These are phyloP conservation scores for Cheilosia soror DNA, from an alignment of 2,888 invertebrate genomes.

Conservation along the genomic window DNA sequence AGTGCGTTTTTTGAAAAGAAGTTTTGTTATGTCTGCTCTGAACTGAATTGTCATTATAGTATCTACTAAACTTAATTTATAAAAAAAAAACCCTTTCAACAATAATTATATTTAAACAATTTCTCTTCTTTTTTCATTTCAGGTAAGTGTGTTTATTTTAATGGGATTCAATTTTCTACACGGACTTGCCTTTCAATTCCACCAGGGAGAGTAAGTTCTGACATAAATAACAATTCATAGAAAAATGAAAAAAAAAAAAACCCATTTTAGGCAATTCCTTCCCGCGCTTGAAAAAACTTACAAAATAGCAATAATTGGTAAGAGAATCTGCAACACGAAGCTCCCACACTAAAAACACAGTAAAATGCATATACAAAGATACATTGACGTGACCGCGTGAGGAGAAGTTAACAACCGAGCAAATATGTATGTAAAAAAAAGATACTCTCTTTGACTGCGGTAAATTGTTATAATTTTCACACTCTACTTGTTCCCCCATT, in stretches of 20 bases:
- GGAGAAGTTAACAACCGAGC: conserved; percentile 60
- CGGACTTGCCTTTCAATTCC: conserved; percentile 45
- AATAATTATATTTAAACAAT: not conserved
- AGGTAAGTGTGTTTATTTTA: conserved; percentile 63
- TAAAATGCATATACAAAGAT: conserved; percentile 8
- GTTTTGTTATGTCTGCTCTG: too few relatives aligned
- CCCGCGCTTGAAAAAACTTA: conserved; percentile 37
- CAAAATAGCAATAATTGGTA: conserved; percentile 42
- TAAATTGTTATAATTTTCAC: conserved; percentile 75
- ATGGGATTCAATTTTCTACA: conserved; percentile 42
- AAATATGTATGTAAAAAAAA: conserved; percentile 31
- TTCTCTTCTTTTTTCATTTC: conserved; percentile 43
- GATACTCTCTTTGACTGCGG: conserved; percentile 29
- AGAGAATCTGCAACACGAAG: conserved; percentile 19
- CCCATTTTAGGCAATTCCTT: conserved; percentile 28
- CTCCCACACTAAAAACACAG: not conserved
- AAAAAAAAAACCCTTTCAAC: not conserved
- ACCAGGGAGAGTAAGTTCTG: conserved; percentile 57
- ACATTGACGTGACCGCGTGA: conserved; percentile 1
- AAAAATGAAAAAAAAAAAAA: conserved; percentile 10
- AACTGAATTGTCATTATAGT: not conserved
- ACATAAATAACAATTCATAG: not conserved
- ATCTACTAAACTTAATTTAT: not conserved
- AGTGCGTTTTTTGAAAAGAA: too few relatives aligned
- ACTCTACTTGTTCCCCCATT: conserved; percentile 68